Percentiles rank a stretch among this genome's conserved stretches.
phyloP scores from a whole-genome alignment of 2,113 vertebrate species.

The Riparia riparia region DNA sequence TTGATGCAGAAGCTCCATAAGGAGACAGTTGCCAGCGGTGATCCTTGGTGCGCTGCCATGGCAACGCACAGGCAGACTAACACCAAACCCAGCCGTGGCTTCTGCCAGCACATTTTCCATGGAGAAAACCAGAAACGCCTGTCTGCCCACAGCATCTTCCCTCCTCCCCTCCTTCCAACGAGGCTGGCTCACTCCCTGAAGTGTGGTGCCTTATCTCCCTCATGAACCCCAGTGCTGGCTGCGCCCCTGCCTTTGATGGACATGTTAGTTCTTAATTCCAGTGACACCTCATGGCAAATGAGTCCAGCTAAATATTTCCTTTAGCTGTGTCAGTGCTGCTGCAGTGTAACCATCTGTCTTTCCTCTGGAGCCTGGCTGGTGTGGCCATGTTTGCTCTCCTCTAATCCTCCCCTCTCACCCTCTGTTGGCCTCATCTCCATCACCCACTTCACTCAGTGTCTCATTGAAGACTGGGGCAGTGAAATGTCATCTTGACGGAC shows the following conservation, averaged over 20 bases:
- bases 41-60: neutral
- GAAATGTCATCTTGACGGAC: neutral
- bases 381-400: neutral
- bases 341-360: neutral
- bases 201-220: neutral
- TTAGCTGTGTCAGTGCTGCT: neutral
- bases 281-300: neutral
- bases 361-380: neutral
- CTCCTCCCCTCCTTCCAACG: fast-evolving
- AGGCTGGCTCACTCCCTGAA: neutral
- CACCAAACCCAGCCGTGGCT: neutral
- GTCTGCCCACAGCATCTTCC: neutral
- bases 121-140: neutral
- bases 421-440: neutral
- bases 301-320: neutral
- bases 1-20: neutral
- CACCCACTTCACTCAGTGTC: fast-evolving
- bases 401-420: neutral
- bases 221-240: neutral
- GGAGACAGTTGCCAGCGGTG: neutral
- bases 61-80: fast-evolving
- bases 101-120: neutral
- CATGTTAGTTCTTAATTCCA: neutral
- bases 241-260: neutral
- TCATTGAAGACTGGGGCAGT: neutral